Percentiles rank a stretch among this genome's conserved stretches.
Evolutionary conservation across 1,140 invertebrate species (phyloP).

Genomic region (Drosophila murphyi): DNA sequence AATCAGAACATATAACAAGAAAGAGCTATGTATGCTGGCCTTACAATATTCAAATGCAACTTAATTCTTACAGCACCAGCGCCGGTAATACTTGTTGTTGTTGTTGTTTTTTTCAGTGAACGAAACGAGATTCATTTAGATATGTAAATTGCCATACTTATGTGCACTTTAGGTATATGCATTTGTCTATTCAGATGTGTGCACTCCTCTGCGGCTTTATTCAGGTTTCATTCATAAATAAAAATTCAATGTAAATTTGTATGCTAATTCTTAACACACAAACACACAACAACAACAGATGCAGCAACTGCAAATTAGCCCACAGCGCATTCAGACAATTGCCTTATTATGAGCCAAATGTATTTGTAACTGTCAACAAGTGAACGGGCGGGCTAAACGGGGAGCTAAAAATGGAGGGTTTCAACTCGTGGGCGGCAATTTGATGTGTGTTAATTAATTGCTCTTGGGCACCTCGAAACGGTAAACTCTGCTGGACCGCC

Average conservation of each 20-base stretch:
- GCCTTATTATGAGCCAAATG: conserved; percentile 39
- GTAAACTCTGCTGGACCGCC: conserved; percentile 42
- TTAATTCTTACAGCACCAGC: too few relatives aligned
- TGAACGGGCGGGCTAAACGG: neutral
- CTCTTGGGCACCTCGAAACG: conserved; percentile 46
- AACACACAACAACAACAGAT: too few relatives aligned
- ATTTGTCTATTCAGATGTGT: neutral
- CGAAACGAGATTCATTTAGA: conserved; percentile 24
- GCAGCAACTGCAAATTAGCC: conserved; percentile 60
- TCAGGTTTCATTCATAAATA: conserved; percentile 66
- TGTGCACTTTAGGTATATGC: neutral
- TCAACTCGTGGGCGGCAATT: conserved; percentile 18
- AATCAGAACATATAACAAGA: too few relatives aligned
- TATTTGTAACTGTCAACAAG: conserved; percentile 63
- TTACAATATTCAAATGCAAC: too few relatives aligned
- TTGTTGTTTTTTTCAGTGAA: neutral
- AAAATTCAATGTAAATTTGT: conserved; percentile 67
- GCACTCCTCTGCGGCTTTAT: conserved; percentile 36
- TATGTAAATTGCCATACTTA: conserved; percentile 4
- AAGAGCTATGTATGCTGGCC: too few relatives aligned
- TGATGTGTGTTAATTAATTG: conserved; percentile 71
- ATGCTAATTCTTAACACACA: conserved; percentile 59
- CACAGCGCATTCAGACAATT: conserved; percentile 30
- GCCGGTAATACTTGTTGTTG: too few relatives aligned
- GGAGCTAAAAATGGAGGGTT: neutral